phyloP scores from a whole-genome alignment of 1,140 invertebrate genomes.

The Drosophila aff. region DNA sequence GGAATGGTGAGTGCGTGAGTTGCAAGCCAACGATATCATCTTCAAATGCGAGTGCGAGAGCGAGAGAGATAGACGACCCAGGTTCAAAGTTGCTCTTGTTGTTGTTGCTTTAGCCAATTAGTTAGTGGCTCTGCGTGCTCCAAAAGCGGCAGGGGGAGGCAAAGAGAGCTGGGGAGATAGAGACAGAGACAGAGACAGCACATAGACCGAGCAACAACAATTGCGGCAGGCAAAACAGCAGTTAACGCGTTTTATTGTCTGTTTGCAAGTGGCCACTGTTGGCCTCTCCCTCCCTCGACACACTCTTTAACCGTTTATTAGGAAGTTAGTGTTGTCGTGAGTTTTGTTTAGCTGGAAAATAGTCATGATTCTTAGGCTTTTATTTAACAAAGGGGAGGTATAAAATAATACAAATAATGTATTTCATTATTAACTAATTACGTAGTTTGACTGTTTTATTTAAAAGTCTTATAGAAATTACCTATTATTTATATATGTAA shows the following conservation, averaged over 20 bases:
- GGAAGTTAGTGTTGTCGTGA: constrained; percentile 10
- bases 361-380: not conserved
- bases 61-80: constrained; percentile 14
- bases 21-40: constrained; percentile 56
- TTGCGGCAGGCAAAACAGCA: constrained; percentile 66
- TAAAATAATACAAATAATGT: not conserved
- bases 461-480: not conserved
- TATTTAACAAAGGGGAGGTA: too few relatives aligned
- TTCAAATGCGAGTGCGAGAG: constrained; percentile 36
- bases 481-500: not conserved
- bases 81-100: constrained; percentile 17
- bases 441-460: not conserved
- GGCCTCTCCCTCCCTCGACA: not conserved
- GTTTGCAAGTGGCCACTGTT: constrained; percentile 55
- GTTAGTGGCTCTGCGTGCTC: constrained; percentile 59
- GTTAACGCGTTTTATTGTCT: constrained; percentile 83
- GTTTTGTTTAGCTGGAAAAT: not conserved
- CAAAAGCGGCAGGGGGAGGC: constrained; percentile 4
- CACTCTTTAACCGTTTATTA: constrained; percentile 6
- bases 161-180: not conserved
- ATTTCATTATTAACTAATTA: not conserved
- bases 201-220: constrained; percentile 53
- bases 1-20: constrained; percentile 57
- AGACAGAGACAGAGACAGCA: constrained; percentile 8
- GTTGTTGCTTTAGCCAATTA: constrained; percentile 50